Base-by-base conservation (phyloP, 1,140 invertebrate genomes). In the Drosophila takahashii region DNA sequence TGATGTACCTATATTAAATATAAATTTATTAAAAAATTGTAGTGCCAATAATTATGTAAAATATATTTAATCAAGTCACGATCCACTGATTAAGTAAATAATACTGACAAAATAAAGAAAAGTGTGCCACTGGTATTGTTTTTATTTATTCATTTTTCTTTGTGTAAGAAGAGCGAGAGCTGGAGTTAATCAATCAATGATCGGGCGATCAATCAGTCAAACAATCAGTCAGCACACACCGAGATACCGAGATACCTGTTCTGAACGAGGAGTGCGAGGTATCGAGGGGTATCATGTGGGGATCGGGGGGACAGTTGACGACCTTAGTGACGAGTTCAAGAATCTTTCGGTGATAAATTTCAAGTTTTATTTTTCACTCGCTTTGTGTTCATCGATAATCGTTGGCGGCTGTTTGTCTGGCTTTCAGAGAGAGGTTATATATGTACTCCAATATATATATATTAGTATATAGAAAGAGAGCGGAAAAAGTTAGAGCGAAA, bases 321-420 rank as follows among this genome's bases (percentile, higher is more conserved):
- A 69, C 66, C 66, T 70, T 69, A 70, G 41, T 47, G 50, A 70
- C 64, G 66, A 70, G 66, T 70, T 70, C 66, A 70, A 69, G 66
- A 70, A 69, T 70, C 64, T 69, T 41, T 48, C 34, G 64, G 50
- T 37, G 41, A 70, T 69, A 70, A 69, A 70, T 56, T 69, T 69
- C 47, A 69, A 69, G 66, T 67, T 64, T 62, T 36, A 15, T 59
- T 42, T 39, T 42, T 11, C n/a, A 39, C 53, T 65, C 13, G 7
- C 37, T 62, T 47, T 18, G 34, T 16, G 32, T 56, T 56, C 45
- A 47, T 70, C 64, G 66, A 69, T 69, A 32, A 69, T 70, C 34
- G 42, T 18, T 70, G 67, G 64, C 67, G 67, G 64, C 67, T 70
- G 42, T 57, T 36, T 70, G 67, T 70, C 67, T 70, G 67, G 42